Percentiles rank a stretch among this genome's conserved stretches.
Evolutionary conservation across 2,888 invertebrate genomes (phyloP).

Genomic region (Tetragnatha montana): DNA sequence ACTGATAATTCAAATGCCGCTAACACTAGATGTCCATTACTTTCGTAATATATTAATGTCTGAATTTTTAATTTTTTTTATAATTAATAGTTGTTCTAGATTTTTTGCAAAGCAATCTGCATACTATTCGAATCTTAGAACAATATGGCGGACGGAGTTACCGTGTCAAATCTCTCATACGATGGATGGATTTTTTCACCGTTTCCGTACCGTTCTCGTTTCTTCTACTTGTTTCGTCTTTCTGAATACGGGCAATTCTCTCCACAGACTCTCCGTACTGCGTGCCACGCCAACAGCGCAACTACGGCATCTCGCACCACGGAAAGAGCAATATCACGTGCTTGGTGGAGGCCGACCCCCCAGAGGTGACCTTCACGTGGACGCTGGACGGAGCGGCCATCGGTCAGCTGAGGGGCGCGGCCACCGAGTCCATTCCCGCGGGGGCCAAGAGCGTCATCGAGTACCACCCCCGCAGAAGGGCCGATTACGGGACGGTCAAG

Average conservation of each 20-base stretch:
- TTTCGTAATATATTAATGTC: too few species aligned
- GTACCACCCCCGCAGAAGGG: constrained; percentile 72
- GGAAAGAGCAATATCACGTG: constrained; percentile 70
- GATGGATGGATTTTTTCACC: too few species aligned
- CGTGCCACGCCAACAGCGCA: constrained; percentile 79
- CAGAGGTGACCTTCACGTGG: constrained; percentile 87
- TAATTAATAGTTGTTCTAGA: background rate
- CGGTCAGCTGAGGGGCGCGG: background rate
- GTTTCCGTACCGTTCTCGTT: too few species aligned
- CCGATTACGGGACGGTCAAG: constrained; percentile 73
- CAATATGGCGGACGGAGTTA: too few species aligned
- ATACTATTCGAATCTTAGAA: too few species aligned
- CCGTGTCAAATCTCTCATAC: too few species aligned
- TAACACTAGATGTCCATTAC: too few species aligned
- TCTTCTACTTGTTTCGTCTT: too few species aligned
- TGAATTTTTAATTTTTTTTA: background rate
- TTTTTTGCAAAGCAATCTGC: background rate
- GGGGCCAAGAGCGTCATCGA: constrained; percentile 66
- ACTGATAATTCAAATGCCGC: too few species aligned
- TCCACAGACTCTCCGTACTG: constrained; percentile 87
- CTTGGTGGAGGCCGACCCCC: constrained; percentile 72
- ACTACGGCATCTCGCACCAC: constrained; percentile 71
- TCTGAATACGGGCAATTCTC: too few species aligned
- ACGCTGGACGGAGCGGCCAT: constrained; percentile 88
- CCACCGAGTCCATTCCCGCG: background rate